Percentiles rank a stretch among this genome's conserved stretches.
These are phyloP conservation scores for Ochropleura leucogaster DNA, from an alignment of 2,888 invertebrate genomes.

Conservation along the genomic window DNA sequence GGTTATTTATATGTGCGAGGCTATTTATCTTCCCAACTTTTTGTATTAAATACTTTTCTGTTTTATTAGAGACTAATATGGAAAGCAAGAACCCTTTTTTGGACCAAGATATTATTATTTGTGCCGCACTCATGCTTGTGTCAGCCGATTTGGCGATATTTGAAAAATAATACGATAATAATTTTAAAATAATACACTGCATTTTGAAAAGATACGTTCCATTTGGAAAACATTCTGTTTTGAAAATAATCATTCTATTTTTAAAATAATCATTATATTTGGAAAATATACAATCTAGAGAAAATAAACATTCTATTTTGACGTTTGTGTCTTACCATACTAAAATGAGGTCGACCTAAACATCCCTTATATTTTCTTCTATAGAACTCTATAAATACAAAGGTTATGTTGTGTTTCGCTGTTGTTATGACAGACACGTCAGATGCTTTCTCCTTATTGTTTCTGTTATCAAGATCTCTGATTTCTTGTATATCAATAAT, in stretches of 20 bases:
- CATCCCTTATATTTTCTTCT: not conserved
- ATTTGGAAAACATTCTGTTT: too few relatives aligned
- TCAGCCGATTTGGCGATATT: not conserved
- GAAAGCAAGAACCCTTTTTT: not conserved
- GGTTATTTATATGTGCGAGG: conserved; percentile 1
- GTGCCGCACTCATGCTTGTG: not conserved
- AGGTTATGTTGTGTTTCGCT: not conserved
- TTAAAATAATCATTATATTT: too few relatives aligned
- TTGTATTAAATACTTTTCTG: not conserved
- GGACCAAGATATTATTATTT: not conserved
- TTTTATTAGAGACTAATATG: not conserved
- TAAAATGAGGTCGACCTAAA: not conserved
- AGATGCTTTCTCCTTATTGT: not conserved
- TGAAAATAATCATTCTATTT: too few relatives aligned
- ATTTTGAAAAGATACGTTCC: not conserved
- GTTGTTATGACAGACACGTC: not conserved
- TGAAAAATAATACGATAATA: not conserved
- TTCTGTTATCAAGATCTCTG: not conserved
- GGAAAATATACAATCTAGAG: too few relatives aligned
- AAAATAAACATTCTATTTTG: too few relatives aligned
- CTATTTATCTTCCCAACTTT: conserved; percentile 2
- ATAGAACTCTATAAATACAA: conserved; percentile 7
- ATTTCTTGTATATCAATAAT: not conserved
- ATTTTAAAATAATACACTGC: not conserved
- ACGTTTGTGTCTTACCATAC: not conserved